phyloP scores from a whole-genome alignment of 2,113 vertebrate species.

The Chiloscyllium plagiosum region DNA sequence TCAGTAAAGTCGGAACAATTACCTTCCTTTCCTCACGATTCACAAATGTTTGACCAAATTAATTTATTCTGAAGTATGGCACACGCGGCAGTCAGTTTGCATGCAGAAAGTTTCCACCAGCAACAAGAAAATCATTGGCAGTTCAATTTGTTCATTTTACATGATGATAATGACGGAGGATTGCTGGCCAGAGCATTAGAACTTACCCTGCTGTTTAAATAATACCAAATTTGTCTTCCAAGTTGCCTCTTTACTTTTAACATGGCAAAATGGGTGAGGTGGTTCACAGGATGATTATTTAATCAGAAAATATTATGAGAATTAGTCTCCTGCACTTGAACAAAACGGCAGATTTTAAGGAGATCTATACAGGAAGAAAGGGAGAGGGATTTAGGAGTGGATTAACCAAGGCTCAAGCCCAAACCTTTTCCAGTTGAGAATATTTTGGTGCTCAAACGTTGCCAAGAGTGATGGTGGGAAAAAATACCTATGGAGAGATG shows the following conservation, averaged over 20 bases:
- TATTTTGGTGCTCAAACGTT: too few relatives aligned
- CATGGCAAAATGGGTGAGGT: neutral
- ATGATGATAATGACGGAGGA: neutral
- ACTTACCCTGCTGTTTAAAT: neutral
- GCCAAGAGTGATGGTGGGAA: too few relatives aligned
- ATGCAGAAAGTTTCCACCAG: neutral
- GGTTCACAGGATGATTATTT: neutral
- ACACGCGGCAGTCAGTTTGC: neutral
- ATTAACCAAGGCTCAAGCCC: neutral
- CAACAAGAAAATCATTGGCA: neutral
- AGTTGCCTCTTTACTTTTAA: neutral
- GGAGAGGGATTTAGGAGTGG: neutral
- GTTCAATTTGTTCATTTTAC: neutral
- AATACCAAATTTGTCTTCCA: neutral
- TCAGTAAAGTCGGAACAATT: neutral
- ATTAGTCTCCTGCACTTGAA: too few relatives aligned
- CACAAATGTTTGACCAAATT: neutral
- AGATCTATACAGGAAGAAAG: neutral
- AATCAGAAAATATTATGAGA: neutral
- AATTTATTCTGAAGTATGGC: neutral
- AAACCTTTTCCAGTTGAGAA: too few relatives aligned
- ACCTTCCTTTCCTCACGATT: neutral
- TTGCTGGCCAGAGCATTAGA: neutral
- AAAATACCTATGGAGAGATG: too few relatives aligned
- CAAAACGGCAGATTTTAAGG: neutral